Base-by-base conservation (phyloP, 1,140 invertebrate species). In the Eriosoma lanigerum region DNA sequence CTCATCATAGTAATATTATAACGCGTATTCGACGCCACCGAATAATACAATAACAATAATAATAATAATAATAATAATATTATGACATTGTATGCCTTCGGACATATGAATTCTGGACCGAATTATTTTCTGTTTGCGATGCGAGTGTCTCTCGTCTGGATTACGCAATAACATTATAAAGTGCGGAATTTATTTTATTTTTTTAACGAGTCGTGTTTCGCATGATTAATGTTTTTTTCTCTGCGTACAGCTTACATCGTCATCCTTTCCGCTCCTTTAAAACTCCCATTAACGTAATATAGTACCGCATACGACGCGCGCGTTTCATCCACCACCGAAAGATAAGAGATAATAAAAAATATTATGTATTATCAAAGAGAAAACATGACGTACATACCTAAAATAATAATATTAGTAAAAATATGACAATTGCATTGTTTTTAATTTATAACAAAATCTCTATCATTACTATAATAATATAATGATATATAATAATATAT, bases 151-250 rank as follows among this genome's bases (percentile, higher is more conserved):
- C 21, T 68, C 21, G 15, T 29, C 0, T 17, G 10, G 9, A 48
- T 68, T 48, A 24, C 46, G 66, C 38, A 68, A 48, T 48, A 17
- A 48, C 48, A 48, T 68, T 21, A 54, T 58, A 21, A 5, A 60
- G n/a, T n/a, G 3, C 6, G 19, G 12, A 72, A 17, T 58, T 38
- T 75, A 15, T 58, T 75, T 72, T 15, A 17, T 17, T 19, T 13
- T 76, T 21, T 46, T 58, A 76, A 76, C 73, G 73, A 76, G 29
- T 13, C 21, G 9, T 1, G 38, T 60, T 76, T 3, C 64, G 13
- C 13, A 29, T 60, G 73, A 76, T 76, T 76, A 56, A 76, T 54
- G 50, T 26, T 48, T 68, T 68, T 38, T 62, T 8, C 12, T 66
- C 1, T 19, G 0, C 44, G 38, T 5, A 13, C 5, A 13, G n/a